phyloP scores from a whole-genome alignment of 2,797 vertebrate species.

The Clarias laeviceps region DNA sequence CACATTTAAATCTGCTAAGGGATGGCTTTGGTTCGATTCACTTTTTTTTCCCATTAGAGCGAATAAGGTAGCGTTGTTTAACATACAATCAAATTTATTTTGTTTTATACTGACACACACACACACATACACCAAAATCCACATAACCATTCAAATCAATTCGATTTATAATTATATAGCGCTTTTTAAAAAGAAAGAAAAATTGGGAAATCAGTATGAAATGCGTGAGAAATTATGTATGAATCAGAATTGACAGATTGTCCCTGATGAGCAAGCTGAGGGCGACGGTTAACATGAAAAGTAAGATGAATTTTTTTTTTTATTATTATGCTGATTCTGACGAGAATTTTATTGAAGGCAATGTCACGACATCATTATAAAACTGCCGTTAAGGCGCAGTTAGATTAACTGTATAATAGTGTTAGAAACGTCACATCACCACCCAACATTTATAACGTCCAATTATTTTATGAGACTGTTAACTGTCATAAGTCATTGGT shows the following conservation, averaged over 20 bases:
- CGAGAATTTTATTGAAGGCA: not conserved
- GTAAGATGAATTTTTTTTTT: not conserved
- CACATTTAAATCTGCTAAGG: not conserved
- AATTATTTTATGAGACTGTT: slow-evolving; percentile 39
- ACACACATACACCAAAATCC: too few relatives aligned
- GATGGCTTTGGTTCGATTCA: not conserved
- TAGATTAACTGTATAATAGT: slow-evolving; percentile 11
- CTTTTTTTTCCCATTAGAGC: not conserved
- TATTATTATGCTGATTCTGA: not conserved
- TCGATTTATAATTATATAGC: too few relatives aligned
- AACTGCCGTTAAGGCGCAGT: not conserved
- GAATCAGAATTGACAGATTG: too few relatives aligned
- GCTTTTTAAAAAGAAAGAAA: too few relatives aligned
- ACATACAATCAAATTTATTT: not conserved
- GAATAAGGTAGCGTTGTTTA: not conserved
- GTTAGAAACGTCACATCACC: not conserved
- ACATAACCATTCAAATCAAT: too few relatives aligned
- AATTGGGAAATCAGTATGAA: too few relatives aligned
- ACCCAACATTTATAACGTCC: slow-evolving; percentile 25
- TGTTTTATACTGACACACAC: not conserved
- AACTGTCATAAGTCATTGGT: slow-evolving; percentile 14
- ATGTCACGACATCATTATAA: not conserved
- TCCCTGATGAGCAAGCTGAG: too few relatives aligned
- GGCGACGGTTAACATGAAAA: not conserved
- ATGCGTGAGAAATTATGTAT: too few relatives aligned